phyloP scores from a whole-genome alignment of 2,888 invertebrate genomes.

The Beris morrisii region DNA sequence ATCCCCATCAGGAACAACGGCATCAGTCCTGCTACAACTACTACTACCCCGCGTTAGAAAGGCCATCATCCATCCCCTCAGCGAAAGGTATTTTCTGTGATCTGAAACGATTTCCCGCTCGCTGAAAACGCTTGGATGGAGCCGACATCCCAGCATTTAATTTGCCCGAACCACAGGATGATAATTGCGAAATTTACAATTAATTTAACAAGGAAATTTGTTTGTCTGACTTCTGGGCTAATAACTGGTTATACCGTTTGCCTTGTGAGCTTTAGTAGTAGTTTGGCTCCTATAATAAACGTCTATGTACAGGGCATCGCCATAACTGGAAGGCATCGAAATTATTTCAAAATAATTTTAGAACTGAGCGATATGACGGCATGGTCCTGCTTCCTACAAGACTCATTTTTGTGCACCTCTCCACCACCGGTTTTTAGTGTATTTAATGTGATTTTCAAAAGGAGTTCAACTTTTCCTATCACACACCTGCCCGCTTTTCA shows the following conservation, averaged over 20 bases:
- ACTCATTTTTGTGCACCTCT: too few species aligned
- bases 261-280: neutral
- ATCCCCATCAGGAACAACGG: neutral
- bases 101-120: too few species aligned
- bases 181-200: constrained; percentile 44
- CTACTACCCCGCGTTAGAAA: too few species aligned
- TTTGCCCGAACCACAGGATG: constrained; percentile 32
- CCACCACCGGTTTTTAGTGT: neutral
- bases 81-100: too few species aligned
- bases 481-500: neutral
- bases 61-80: too few species aligned
- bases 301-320: neutral
- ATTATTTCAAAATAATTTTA: neutral
- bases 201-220: constrained; percentile 43
- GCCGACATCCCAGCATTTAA: neutral
- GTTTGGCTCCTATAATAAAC: neutral
- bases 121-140: too few species aligned
- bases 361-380: neutral
- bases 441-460: neutral
- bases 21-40: too few species aligned
- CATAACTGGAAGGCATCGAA: neutral
- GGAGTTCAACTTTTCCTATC: neutral
- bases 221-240: constrained; percentile 41
- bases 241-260: constrained; percentile 12
- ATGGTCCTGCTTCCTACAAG: too few species aligned